Base-by-base conservation (phyloP, 2,888 invertebrate genomes). In the Lysandra coridon region DNA sequence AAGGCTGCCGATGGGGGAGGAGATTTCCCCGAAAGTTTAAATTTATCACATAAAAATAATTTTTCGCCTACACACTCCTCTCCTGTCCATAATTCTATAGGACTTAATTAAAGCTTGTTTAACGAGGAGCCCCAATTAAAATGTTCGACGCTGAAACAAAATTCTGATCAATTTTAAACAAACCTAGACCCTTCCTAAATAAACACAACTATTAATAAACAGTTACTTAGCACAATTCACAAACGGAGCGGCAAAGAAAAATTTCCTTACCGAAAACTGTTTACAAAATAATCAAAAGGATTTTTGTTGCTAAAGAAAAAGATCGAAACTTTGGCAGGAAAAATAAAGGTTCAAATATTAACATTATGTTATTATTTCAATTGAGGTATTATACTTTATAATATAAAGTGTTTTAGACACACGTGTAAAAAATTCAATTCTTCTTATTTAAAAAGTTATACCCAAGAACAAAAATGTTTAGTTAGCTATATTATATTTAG, bases 91-190 rank as follows among this genome's bases (percentile, higher is more conserved):
- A 37, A 69, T 69, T 33, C 1, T 33, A 17, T 69, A 69, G 37
- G 17, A 69, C 37, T 69, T 69, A 37, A 69, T 69, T 69, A 69
- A 69, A 69, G 69, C 69, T 69, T 69, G 33, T 14, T 37, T 69
- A 69, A 69, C 69, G 17, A 69, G 30, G 33, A 37, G 33, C 33
- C 7, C 6, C 37, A 49, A 64, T 44, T 78, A 78, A 78, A 64
- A 62, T 12, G 64, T 78, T 62, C 23, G 23, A 53, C 76, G 44
- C 23, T 76, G 14, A 49, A 49, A 53, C 49, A 30, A 53, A 49
- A 76, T 49, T 69, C 69, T 69, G 33, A 69, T 69, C 33, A 69
- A 76, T 76, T 49, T 53, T 76, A 76, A 76, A 76, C 76, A 76
- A 76, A 76, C 49, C 49, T 76, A 30, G 76, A 76, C 49, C 30